Percentiles rank a stretch among this genome's conserved stretches.
Conservation (phyloP, 2,888 invertebrate genomes). For the Cantharis rustica region DNA sequence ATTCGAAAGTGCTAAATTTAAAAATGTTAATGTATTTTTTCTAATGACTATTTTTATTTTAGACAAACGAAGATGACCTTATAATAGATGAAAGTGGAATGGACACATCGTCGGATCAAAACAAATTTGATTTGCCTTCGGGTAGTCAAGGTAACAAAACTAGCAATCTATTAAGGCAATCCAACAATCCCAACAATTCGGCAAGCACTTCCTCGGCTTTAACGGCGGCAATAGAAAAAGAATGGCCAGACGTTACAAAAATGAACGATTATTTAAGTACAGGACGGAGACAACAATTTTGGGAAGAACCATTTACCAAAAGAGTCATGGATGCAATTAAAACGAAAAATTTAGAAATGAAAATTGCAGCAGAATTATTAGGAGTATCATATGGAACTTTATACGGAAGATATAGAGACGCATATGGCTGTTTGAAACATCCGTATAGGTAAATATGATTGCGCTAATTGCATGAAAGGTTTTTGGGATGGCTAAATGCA, state of each 20-base stretch:
- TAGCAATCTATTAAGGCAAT: conserved; percentile 18
- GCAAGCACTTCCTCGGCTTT: conserved; percentile 37
- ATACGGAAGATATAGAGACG: conserved; percentile 87
- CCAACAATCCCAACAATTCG: conserved; percentile 22
- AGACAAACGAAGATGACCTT: conserved; percentile 20
- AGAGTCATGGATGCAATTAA: conserved; percentile 89
- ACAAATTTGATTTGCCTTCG: conserved; percentile 17
- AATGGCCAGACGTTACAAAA: conserved; percentile 75
- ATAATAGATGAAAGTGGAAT: conserved; percentile 18
- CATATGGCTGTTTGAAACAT: conserved; percentile 85
- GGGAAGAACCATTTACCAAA: conserved; percentile 90
- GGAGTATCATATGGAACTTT: conserved; percentile 91
- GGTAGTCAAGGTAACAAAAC: conserved; percentile 13
- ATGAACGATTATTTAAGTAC: conserved; percentile 86
- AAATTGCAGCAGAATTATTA: conserved; percentile 86
- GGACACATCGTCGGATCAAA: conserved; percentile 10
- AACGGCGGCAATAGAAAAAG: conserved; percentile 54
- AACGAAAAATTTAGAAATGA: conserved; percentile 91
- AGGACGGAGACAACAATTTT: conserved; percentile 86
- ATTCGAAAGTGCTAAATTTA: neutral
- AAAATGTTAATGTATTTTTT: neutral
- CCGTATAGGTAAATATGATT: conserved; percentile 71
- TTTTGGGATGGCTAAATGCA: neutral
- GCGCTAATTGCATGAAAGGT: neutral
- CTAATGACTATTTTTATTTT: conserved; percentile 6